Base-by-base conservation (phyloP, 2,113 vertebrate species). In the Murina feae region DNA sequence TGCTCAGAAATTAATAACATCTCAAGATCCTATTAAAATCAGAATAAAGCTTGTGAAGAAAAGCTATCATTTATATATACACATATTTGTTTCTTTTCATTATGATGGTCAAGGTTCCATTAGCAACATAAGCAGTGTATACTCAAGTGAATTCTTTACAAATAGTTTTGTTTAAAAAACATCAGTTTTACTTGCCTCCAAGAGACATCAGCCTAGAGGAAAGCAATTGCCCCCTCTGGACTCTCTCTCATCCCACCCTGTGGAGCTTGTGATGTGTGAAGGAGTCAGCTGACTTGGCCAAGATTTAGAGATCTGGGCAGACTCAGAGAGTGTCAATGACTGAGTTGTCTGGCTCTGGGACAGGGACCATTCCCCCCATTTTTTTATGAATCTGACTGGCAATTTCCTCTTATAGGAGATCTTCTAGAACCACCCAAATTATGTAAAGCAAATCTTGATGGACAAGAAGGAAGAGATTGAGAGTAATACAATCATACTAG, bases 1-100 rank as follows among this genome's bases (percentile, higher is more conserved):
- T 86, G 39, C 72, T 96, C 86, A 78, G 53, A 42, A 13, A 63
- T 92, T 91, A 87, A 95, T 25, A 93, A 23, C 14, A 14, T 90
- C 55, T 65, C 42, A 79, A 35, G 44, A 83, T 21, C 85, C 55
- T 87, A 66, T 68, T 89, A 96, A 93, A 84, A 28, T 83, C 92
- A 65, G 79, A 95, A 92, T 91, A 72, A 88, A 86, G 84, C 6
- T 90, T 91, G 21, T 72, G 5, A 81, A 76, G 42, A 68, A 75
- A 87, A 95, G 35, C 1, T 92, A 55, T 95, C 30, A 17, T 91
- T 93, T 47, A 71, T 68, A 81, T 39, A 71, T 74, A 84, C 18
- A 74, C 47, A 44, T 79, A 87, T 84, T 90, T 69, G 28, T 80
- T 86, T 69, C 25, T 42, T 88, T 93, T 92, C 37, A 88, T 39